Percentiles rank a stretch among this genome's conserved stretches.
Evolutionary conservation across 30 jellyfish, hydroid and myxozoan species (phyloP).

Genomic region (Turritopsis dohrnii): DNA sequence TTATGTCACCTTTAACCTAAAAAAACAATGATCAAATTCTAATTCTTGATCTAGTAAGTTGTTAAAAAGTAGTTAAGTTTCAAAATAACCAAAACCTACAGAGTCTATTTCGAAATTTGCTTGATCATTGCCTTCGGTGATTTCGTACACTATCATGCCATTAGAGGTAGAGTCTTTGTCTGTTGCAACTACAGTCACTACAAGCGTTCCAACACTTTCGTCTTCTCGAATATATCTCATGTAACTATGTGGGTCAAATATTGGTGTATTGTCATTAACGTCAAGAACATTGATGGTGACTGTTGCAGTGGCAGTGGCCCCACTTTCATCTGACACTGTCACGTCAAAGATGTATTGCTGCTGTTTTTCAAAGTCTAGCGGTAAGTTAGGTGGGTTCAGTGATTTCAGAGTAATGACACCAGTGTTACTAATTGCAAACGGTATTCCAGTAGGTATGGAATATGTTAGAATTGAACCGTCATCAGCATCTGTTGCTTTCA

Average conservation of each 20-base stretch:
- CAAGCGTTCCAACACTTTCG: not conserved
- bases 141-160: slow-evolving; percentile 50
- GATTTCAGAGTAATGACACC: slow-evolving; percentile 14
- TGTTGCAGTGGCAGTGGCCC: slow-evolving; percentile 3
- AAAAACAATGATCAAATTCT: not conserved
- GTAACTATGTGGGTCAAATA: slow-evolving; percentile 27
- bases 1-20: slow-evolving; percentile 16
- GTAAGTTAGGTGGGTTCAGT: slow-evolving; percentile 3
- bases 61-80: slow-evolving; percentile 24
- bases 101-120: slow-evolving; percentile 42
- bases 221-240: slow-evolving; percentile 4
- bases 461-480: not conserved
- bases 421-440: not conserved
- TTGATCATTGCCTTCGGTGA: slow-evolving; percentile 43
- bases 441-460: not conserved
- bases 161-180: slow-evolving; percentile 71
- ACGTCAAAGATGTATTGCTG: slow-evolving; percentile 1
- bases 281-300: slow-evolving; percentile 50
- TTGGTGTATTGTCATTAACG: slow-evolving; percentile 69
- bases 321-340: slow-evolving; percentile 8
- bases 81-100: slow-evolving; percentile 28
- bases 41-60: no score
- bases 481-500: slow-evolving; percentile 54
- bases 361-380: slow-evolving; percentile 6
- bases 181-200: slow-evolving; percentile 42